Conservation (phyloP, 2,797 vertebrate genomes). For the Argya squamiceps region DNA sequence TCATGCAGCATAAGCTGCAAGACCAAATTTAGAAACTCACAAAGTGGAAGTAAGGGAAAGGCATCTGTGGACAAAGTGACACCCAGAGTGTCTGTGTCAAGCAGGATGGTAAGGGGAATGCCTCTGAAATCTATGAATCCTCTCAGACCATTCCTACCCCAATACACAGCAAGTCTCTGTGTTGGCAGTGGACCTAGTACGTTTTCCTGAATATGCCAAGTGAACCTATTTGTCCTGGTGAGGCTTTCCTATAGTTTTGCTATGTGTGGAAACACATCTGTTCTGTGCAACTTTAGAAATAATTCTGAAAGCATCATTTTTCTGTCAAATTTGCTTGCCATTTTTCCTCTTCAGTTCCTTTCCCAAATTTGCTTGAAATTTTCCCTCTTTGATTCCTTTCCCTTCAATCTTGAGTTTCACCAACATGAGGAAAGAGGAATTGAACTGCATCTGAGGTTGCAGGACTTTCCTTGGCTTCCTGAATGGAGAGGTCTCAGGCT, state of each 20-base stretch:
- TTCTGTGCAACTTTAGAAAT: neutral
- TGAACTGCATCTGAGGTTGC: neutral
- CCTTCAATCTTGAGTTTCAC: neutral
- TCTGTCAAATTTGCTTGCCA: neutral
- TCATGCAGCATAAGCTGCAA: neutral
- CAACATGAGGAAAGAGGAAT: neutral
- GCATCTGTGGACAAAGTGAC: neutral
- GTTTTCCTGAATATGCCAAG: neutral
- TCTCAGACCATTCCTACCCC: neutral
- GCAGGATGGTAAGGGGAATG: neutral
- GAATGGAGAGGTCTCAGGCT: rapidly evolving
- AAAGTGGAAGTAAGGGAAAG: neutral
- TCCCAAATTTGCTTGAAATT: neutral
- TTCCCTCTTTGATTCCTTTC: neutral
- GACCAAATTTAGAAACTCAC: neutral
- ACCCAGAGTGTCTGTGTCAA: neutral
- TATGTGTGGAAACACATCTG: neutral
- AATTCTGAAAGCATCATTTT: neutral
- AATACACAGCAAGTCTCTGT: neutral
- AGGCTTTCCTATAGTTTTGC: neutral
- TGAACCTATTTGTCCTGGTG: neutral
- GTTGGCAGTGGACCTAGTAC: rapidly evolving
- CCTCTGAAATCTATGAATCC: neutral
- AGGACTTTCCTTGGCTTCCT: neutral
- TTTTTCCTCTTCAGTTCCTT: neutral